Conservation (phyloP, 2,888 invertebrate species). For the Polydrusus cervinus region DNA sequence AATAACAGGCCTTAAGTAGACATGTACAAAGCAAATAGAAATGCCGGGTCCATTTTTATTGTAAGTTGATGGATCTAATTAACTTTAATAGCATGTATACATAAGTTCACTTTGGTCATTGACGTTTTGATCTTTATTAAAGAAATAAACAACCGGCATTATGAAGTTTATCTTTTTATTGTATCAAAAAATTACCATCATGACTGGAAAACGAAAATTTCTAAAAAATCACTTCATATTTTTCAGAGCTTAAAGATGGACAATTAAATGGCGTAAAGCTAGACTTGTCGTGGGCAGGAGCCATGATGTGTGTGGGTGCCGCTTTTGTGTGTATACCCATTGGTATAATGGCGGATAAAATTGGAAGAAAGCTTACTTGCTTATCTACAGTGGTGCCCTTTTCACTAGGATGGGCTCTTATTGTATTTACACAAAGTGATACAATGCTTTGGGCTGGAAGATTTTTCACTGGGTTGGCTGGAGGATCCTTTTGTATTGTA, state of each 20-base stretch:
- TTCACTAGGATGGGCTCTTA: conserved; percentile 81
- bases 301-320: conserved; percentile 82
- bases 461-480: conserved; percentile 81
- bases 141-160: too few relatives aligned
- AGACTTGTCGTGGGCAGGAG: conserved; percentile 79
- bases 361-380: conserved; percentile 83
- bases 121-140: too few relatives aligned
- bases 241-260: conserved; percentile 68
- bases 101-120: too few relatives aligned
- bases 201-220: too few relatives aligned
- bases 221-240: not conserved
- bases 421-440: conserved; percentile 79
- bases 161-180: too few relatives aligned
- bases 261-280: conserved; percentile 75
- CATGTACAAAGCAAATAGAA: too few relatives aligned
- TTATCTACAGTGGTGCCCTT: conserved; percentile 79
- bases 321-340: conserved; percentile 82
- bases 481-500: conserved; percentile 87
- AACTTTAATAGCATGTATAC: too few relatives aligned
- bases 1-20: too few relatives aligned
- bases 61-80: too few relatives aligned
- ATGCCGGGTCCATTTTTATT: too few relatives aligned
- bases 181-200: too few relatives aligned
- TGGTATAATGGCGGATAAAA: conserved; percentile 71
- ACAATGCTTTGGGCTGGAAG: conserved; percentile 79